Conservation (phyloP, 2,113 vertebrate species). For the Malurus alboscapulatus region DNA sequence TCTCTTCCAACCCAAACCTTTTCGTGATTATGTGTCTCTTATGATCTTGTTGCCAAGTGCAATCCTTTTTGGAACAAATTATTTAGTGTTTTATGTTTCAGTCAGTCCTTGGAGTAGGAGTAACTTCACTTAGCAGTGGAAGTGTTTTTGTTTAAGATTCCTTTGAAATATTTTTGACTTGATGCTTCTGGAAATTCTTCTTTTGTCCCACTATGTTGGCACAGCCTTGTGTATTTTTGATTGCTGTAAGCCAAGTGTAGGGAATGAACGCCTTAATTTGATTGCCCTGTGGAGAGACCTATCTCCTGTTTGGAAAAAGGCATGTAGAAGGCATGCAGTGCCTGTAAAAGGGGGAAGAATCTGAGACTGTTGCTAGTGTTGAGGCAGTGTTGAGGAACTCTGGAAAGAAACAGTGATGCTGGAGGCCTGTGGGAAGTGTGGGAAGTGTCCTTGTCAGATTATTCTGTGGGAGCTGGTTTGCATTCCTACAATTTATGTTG, state of each 20-base stretch:
- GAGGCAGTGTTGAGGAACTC: neutral
- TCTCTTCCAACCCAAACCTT: neutral
- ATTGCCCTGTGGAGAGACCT: neutral
- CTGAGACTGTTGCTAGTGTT: neutral
- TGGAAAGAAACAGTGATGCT: neutral
- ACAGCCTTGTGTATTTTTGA: neutral
- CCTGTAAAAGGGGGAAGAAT: neutral
- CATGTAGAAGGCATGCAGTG: neutral
- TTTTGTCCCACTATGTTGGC: neutral
- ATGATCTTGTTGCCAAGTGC: neutral
- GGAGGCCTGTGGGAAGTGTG: neutral
- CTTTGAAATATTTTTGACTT: neutral
- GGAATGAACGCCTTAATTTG: neutral
- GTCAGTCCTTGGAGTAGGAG: neutral
- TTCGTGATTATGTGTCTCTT: neutral
- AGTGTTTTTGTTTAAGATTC: constrained; percentile 7
- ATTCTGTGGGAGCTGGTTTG: neutral
- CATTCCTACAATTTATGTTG: neutral
- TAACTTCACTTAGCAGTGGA: neutral
- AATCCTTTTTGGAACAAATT: neutral
- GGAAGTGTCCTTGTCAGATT: neutral
- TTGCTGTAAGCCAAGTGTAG: neutral
- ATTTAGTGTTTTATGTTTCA: neutral
- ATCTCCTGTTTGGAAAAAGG: neutral
- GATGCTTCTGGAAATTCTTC: neutral